phyloP scores from a whole-genome alignment of 2,888 invertebrate species.

The Lumbricus terrestris region DNA sequence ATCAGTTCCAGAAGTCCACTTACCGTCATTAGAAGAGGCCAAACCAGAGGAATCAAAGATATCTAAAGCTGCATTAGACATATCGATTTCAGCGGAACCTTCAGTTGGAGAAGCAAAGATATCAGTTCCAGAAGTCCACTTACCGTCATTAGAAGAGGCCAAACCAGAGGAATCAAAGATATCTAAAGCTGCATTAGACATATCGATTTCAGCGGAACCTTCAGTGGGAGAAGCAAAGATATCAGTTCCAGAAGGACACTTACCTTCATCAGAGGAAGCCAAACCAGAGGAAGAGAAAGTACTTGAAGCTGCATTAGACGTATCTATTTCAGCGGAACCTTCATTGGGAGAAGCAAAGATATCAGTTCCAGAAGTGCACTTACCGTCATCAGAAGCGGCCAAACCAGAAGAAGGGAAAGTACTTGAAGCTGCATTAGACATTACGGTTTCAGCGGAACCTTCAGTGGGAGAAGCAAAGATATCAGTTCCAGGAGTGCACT shows the following conservation, averaged over 20 bases:
- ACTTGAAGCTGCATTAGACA: not conserved
- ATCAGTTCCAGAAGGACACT: not conserved
- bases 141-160: not conserved
- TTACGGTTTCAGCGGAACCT: not conserved
- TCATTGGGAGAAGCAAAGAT: not conserved
- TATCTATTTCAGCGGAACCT: not conserved
- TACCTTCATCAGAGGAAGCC: not conserved
- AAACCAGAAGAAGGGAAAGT: not conserved
- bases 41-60: not conserved
- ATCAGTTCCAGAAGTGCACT: not conserved
- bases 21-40: not conserved
- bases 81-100: not conserved
- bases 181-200: not conserved
- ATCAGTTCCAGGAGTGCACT: not conserved
- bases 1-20: not conserved
- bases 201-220: not conserved
- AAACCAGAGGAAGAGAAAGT: not conserved
- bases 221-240: constrained; percentile 12
- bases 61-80: not conserved
- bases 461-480: not conserved
- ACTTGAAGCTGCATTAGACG: not conserved
- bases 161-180: not conserved
- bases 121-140: not conserved
- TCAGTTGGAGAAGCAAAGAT: not conserved
- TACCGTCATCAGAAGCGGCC: not conserved